Conservation (phyloP, 2,797 vertebrate species). For the Pangasius mekongensis region DNA sequence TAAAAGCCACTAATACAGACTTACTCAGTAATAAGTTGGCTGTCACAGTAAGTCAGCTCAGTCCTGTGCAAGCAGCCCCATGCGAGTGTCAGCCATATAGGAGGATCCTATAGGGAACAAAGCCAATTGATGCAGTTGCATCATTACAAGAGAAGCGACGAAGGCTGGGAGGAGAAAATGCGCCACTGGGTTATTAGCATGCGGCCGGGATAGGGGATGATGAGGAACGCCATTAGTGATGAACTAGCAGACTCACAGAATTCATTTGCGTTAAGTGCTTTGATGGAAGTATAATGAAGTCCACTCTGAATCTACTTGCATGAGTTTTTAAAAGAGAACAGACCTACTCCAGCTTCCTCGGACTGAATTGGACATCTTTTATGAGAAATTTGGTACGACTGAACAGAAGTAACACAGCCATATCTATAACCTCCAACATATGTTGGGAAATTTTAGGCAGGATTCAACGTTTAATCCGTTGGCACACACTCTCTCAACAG, state of each 20-base stretch:
- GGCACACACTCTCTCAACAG: neutral
- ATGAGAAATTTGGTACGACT: neutral
- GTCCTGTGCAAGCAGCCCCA: neutral
- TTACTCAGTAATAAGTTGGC: neutral
- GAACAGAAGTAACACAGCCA: slow-evolving; percentile 30
- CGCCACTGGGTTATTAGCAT: slow-evolving; percentile 69
- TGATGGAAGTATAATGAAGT: slow-evolving; percentile 70
- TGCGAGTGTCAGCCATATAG: neutral
- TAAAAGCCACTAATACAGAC: neutral
- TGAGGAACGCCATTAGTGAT: slow-evolving; percentile 75
- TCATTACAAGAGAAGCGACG: slow-evolving; percentile 60
- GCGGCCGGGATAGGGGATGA: slow-evolving; percentile 66
- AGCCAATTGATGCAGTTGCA: slow-evolving; percentile 71
- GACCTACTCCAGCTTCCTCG: neutral
- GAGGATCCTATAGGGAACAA: slow-evolving; percentile 66
- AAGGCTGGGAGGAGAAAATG: slow-evolving; percentile 64
- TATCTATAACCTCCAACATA: slow-evolving; percentile 31
- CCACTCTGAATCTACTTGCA: slow-evolving; percentile 66
- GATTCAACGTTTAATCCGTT: slow-evolving; percentile 11
- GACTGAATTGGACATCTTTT: neutral
- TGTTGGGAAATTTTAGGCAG: slow-evolving; percentile 26
- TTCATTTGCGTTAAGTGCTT: slow-evolving; percentile 74
- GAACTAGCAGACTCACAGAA: slow-evolving; percentile 70
- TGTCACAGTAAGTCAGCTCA: neutral
- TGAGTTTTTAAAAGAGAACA: slow-evolving; percentile 19